phyloP scores from a whole-genome alignment of 1,140 invertebrate species.

The Papilio xuthus region DNA sequence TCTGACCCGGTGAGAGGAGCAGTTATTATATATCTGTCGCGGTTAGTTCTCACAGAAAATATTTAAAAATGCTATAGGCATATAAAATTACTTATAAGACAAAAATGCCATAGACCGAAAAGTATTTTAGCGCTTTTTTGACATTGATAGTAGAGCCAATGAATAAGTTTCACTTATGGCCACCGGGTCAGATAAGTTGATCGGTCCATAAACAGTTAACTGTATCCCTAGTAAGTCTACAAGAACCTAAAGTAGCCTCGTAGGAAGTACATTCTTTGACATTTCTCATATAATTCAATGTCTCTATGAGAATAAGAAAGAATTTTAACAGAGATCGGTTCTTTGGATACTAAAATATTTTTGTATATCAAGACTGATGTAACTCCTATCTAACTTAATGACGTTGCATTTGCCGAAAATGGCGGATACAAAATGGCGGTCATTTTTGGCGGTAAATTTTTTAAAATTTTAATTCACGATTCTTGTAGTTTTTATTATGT shows the following conservation, averaged over 20 bases:
- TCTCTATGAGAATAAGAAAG: slow-evolving; percentile 25
- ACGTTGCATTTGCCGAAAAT: background rate
- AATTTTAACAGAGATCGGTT: slow-evolving; percentile 34
- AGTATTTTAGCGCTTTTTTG: too few relatives aligned
- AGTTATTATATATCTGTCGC: too few relatives aligned
- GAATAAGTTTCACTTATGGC: too few relatives aligned
- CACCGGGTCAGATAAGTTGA: background rate
- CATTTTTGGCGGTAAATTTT: background rate
- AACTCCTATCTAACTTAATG: background rate
- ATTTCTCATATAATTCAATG: slow-evolving; percentile 23
- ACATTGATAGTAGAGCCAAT: too few relatives aligned
- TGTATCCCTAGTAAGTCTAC: slow-evolving; percentile 8
- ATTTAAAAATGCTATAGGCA: too few relatives aligned
- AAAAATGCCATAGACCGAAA: too few relatives aligned
- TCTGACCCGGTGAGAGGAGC: too few relatives aligned
- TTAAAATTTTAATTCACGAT: too few relatives aligned
- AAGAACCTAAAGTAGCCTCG: slow-evolving; percentile 31
- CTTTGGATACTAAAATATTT: slow-evolving; percentile 10
- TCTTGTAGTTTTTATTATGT: too few relatives aligned
- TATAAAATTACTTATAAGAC: too few relatives aligned
- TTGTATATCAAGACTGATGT: background rate
- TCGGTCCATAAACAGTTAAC: background rate
- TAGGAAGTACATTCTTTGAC: slow-evolving; percentile 26
- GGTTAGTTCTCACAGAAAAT: too few relatives aligned
- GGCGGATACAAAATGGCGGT: slow-evolving; percentile 1